A percentile compares a stretch with the other conserved stretches of the same genome.
These are phyloP conservation scores for Holocentrus rufus DNA, from an alignment of 2,797 vertebrate genomes.

Conservation along the genomic window DNA sequence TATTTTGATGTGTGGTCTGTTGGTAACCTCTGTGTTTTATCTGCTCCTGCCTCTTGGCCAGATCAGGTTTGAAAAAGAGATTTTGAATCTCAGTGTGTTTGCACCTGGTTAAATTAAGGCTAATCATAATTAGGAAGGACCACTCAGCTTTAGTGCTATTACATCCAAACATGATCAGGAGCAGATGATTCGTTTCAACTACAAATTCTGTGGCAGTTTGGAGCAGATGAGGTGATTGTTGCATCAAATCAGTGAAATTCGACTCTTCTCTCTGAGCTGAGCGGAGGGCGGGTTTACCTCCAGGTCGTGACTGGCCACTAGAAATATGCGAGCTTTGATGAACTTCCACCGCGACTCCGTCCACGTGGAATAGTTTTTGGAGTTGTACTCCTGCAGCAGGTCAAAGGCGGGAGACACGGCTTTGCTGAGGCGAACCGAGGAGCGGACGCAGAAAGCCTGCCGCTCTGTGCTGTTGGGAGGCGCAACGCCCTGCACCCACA, in stretches of 20 bases:
- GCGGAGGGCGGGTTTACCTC: constrained; percentile 81
- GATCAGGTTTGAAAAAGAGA: too few species aligned
- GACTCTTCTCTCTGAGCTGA: not conserved
- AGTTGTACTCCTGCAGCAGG: constrained; percentile 81
- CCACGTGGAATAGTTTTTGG: constrained; percentile 91
- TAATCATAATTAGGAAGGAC: too few species aligned
- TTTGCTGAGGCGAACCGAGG: constrained; percentile 76
- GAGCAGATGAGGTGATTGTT: too few species aligned
- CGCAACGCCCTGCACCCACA: constrained; percentile 87
- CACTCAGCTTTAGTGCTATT: too few species aligned
- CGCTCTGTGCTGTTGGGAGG: constrained; percentile 79
- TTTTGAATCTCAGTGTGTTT: too few species aligned
- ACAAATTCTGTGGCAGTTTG: too few species aligned
- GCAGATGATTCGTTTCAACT: too few species aligned
- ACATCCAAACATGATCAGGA: too few species aligned
- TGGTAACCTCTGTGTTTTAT: too few species aligned
- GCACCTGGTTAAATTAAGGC: too few species aligned
- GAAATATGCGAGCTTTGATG: constrained; percentile 90
- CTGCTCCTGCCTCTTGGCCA: too few species aligned
- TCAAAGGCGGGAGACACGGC: constrained; percentile 93
- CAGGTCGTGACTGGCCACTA: constrained; percentile 90
- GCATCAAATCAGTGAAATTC: not conserved
- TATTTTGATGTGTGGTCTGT: too few species aligned
- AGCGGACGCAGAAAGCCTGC: constrained; percentile 82
- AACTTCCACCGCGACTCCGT: constrained; percentile 94